Evolutionary conservation across 2,888 invertebrate genomes (phyloP).

Genomic region (Hecatera dysodea): DNA sequence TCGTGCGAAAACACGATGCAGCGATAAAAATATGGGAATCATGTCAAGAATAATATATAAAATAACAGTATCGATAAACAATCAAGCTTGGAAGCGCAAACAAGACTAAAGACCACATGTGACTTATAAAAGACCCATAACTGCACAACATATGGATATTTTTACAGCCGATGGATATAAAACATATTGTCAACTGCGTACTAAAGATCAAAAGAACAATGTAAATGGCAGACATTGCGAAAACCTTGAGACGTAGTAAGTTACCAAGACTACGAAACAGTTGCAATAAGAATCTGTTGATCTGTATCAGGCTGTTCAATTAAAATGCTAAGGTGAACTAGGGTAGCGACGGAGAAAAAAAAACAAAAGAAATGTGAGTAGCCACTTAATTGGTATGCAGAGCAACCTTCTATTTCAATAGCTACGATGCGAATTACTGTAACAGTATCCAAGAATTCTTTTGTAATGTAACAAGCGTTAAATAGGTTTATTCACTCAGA

Average conservation of each 20-base stretch:
- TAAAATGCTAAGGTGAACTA: constrained; percentile 50
- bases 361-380: constrained; percentile 38
- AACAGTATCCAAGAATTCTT: constrained; percentile 9
- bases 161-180: constrained; percentile 34
- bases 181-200: constrained; percentile 45
- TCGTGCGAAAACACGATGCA: neutral
- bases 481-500: neutral
- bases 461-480: constrained; percentile 28
- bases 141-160: constrained; percentile 48
- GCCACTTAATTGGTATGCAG: constrained; percentile 37
- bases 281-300: constrained; percentile 43
- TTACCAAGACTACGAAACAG: constrained; percentile 38
- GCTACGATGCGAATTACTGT: constrained; percentile 19
- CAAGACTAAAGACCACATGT: constrained; percentile 57
- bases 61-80: constrained; percentile 41
- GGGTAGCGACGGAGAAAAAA: constrained; percentile 28
- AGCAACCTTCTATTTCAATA: constrained; percentile 30
- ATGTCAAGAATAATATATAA: constrained; percentile 24
- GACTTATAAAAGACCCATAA: constrained; percentile 56
- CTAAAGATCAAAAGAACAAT: constrained; percentile 55
- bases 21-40: constrained; percentile 25
- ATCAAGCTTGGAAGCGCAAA: constrained; percentile 18
- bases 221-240: constrained; percentile 43
- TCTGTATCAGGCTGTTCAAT: constrained; percentile 57
- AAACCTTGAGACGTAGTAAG: constrained; percentile 43